Evolutionary conservation across 2,113 vertebrate species (phyloP), one percentile per base, ranked within the genome.

Genomic region (Toxostoma redivivum): DNA sequence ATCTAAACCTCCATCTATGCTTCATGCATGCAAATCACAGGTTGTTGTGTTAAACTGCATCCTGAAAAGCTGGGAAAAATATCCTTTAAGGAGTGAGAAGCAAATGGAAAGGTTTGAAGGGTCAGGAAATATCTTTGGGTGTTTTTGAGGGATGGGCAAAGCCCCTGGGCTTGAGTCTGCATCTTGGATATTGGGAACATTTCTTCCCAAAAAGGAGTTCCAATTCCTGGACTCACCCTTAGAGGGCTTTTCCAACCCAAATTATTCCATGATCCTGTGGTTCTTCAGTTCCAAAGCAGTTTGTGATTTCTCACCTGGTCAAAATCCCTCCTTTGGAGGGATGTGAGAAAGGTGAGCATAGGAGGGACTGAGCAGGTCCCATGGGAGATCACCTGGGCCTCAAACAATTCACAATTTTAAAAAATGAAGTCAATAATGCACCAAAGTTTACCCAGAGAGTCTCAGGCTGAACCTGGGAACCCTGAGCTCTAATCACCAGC

Each of bases 1-100:
- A n/a, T 74, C 92, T 81, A 1, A 44, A 54, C n/a, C 81, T 79
- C 86, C 61, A 48, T 4, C 13, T 44, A 5, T 44, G 20, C 61
- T 48, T 40, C 7, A 4, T 60, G 92, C 91, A 92, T 83, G 60
- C 81, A 78, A 71, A 95, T 91, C 37, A 37, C 86, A 5, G 22
- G 13, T 56, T 23, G 38, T 2, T 31, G 42, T 35, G 62, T 23
- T 77, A 14, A 79, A 50, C 9, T 79, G 40, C 78, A 91, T 61
- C 89, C 87, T 65, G 61, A 53, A 53, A 9, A 61, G 38, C 50
- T 47, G 37, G 64, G 15, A 12, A 64, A 92, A 81, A 56, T 10
- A 30, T 51, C 38, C 25, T 30, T 2, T 13, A 16, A 19, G 33
- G 38, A 67, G 57, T 3, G 65, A 57, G 54, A 11, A 17, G 61